Evolutionary conservation across 2,888 invertebrate species (phyloP).

Genomic region (Agonopterix heracliana): DNA sequence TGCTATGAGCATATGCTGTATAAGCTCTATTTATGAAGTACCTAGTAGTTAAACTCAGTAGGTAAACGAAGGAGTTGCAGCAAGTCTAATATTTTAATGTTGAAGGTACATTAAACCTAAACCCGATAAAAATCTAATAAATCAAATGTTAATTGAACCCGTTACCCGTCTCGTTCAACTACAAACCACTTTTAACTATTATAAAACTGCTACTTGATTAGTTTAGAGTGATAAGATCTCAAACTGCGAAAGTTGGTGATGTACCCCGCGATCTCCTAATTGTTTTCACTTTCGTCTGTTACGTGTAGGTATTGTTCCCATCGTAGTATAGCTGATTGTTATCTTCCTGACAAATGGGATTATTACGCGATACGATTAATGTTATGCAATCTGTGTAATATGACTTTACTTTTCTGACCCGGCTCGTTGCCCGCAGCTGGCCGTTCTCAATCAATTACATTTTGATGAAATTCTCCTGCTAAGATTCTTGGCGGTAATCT

Average conservation of each 20-base stretch:
- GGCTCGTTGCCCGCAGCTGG: conserved; percentile 14
- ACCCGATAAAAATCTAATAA: conserved; percentile 31
- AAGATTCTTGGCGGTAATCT: neutral
- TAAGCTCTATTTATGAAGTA: neutral
- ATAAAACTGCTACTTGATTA: conserved; percentile 22
- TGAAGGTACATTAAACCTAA: too few species aligned
- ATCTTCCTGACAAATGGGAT: conserved; percentile 62
- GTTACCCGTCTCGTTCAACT: conserved; percentile 20
- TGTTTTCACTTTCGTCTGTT: conserved; percentile 65
- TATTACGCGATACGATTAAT: conserved; percentile 49
- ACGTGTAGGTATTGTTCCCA: conserved; percentile 52
- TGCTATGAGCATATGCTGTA: too few species aligned
- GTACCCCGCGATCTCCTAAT: conserved; percentile 48
- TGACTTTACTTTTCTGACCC: conserved; percentile 30
- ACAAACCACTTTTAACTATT: conserved; percentile 2
- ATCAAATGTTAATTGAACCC: conserved; percentile 38
- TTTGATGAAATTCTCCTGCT: conserved; percentile 1
- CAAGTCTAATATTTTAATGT: too few species aligned
- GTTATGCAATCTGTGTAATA: conserved; percentile 53
- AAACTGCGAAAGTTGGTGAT: conserved; percentile 47
- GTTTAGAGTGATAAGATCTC: conserved; percentile 25
- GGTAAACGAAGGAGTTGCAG: too few species aligned
- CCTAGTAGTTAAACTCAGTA: neutral
- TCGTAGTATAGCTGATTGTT: conserved; percentile 36
- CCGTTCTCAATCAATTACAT: conserved; percentile 1